Percentiles rank a stretch among this genome's conserved stretches.
These are phyloP conservation scores for Sinelater perroti DNA, from an alignment of 2,888 invertebrate species.

Conservation along the genomic window DNA sequence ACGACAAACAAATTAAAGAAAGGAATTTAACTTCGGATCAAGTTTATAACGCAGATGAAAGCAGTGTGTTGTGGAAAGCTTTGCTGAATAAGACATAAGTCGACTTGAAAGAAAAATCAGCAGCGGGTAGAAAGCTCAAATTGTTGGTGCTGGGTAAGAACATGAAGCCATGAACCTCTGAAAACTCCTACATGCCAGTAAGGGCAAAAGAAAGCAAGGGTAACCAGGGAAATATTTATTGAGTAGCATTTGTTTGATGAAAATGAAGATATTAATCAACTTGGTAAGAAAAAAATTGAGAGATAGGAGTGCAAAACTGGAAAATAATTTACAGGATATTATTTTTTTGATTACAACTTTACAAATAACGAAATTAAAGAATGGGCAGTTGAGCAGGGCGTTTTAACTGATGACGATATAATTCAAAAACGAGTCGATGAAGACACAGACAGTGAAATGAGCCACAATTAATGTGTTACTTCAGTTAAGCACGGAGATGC, in stretches of 20 bases:
- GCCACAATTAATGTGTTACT: no score
- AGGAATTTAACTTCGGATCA: background rate
- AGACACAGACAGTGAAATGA: no score
- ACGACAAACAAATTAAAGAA: background rate
- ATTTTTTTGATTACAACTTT: no score
- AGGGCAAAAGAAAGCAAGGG: conserved; percentile 43
- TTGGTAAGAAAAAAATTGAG: background rate
- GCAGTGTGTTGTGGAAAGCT: background rate
- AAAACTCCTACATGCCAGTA: conserved; percentile 43
- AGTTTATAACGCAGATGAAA: conserved; percentile 3
- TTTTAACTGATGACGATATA: background rate
- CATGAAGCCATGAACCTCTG: conserved; percentile 46
- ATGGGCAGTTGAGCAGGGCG: background rate
- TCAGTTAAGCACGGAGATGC: no score
- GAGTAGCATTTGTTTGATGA: no score
- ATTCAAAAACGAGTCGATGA: no score
- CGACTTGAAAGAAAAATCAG: background rate
- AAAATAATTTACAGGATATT: no score
- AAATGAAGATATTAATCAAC: background rate
- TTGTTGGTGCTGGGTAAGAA: conserved; percentile 48
- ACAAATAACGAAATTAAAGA: background rate
- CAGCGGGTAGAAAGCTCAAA: no score
- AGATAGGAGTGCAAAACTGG: background rate
- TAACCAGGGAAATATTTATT: conserved; percentile 40
- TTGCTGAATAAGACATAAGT: background rate